Percentiles rank a stretch among this genome's conserved stretches.
Evolutionary conservation across 2,113 vertebrate genomes (phyloP).

Genomic region (Oryzias melastigma): DNA sequence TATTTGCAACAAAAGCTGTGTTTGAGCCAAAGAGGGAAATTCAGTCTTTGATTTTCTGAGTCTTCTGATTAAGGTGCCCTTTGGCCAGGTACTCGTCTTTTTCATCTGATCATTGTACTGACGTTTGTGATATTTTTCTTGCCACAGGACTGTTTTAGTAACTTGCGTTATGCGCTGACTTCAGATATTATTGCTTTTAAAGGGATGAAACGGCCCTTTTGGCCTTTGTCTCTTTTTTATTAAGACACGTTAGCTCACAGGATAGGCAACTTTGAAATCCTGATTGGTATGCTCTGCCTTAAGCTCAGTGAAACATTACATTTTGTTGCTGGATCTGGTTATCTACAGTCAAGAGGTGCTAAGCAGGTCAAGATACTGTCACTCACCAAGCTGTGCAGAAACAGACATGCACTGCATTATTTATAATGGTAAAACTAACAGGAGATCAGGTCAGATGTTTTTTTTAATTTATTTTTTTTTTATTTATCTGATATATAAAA

Average conservation of each 20-base stretch:
- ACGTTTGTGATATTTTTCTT: neutral
- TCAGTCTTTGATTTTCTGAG: conserved; percentile 1
- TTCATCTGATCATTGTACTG: conserved; percentile 3
- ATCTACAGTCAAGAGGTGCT: conserved; percentile 21
- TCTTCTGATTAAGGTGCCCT: neutral
- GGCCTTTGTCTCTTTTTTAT: conserved; percentile 19
- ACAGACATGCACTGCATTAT: conserved; percentile 29
- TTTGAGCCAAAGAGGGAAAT: neutral
- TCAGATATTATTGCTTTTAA: conserved; percentile 9
- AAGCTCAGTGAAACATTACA: conserved; percentile 23
- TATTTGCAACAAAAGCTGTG: neutral
- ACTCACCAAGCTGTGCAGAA: conserved; percentile 20
- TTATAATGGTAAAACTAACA: conserved; percentile 27
- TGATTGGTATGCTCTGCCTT: conserved; percentile 20
- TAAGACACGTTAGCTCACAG: neutral
- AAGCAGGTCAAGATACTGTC: conserved; percentile 41
- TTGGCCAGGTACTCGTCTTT: conserved; percentile 11
- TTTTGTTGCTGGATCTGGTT: conserved; percentile 26
- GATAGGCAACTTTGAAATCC: conserved; percentile 10
- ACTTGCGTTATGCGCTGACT: neutral
- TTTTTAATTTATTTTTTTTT: no score
- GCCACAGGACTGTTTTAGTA: neutral
- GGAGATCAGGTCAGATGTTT: conserved; percentile 1
- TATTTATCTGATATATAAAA: no score
- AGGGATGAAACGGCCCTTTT: neutral